Conservation (phyloP, 2,113 vertebrate genomes). For the Corythaeola cristata region DNA sequence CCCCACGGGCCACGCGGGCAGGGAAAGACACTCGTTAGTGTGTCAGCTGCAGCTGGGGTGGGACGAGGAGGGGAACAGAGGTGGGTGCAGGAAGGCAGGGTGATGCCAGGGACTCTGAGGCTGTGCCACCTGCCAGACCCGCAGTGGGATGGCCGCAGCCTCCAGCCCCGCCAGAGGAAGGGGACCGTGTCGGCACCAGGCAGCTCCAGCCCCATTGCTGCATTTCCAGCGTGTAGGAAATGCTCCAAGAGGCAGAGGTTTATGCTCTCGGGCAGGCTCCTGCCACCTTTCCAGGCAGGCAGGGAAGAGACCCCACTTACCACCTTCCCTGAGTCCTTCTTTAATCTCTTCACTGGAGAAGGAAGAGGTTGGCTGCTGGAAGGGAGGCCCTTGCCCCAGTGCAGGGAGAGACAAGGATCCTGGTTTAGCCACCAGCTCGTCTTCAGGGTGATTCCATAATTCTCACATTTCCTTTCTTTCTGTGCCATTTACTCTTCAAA, state of each 20-base stretch:
- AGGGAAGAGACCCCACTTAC: background rate
- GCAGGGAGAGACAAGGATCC: background rate
- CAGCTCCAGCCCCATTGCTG: background rate
- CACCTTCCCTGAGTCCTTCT: background rate
- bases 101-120: fast-evolving
- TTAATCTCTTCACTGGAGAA: background rate
- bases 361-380: background rate
- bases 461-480: background rate
- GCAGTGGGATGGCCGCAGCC: background rate
- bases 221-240: fast-evolving
- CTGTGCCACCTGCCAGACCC: background rate
- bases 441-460: background rate
- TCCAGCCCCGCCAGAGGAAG: background rate
- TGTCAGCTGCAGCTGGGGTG: too few relatives aligned
- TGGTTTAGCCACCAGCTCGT: background rate
- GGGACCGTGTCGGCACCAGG: fast-evolving
- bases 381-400: background rate
- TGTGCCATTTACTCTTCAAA: background rate
- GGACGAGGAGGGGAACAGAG: too few relatives aligned
- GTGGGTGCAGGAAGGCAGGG: background rate
- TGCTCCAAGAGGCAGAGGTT: background rate
- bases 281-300: background rate
- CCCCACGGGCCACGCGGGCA: too few relatives aligned
- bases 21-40: too few relatives aligned
- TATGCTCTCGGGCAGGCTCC: background rate